These are phyloP conservation scores for Enteromius mattozi DNA, from an alignment of 2,797 vertebrate genomes.

Conservation along the genomic window DNA sequence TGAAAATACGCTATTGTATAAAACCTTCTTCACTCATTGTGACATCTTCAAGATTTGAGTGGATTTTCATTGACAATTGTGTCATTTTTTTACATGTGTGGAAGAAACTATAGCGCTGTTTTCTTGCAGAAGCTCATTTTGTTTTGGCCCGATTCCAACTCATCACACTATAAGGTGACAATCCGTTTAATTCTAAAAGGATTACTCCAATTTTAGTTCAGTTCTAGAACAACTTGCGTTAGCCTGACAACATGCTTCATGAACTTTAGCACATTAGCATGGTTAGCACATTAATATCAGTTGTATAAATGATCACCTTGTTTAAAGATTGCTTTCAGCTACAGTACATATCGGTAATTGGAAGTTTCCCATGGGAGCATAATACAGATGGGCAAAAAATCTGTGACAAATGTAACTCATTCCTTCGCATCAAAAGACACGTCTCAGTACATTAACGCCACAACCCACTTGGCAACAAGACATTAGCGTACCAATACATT, in stretches of 20 bases:
- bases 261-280: neutral
- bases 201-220: constrained; percentile 34
- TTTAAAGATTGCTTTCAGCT: constrained; percentile 3
- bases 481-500: constrained; percentile 65
- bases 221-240: constrained; percentile 24
- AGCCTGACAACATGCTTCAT: neutral
- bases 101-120: neutral
- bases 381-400: constrained; percentile 11
- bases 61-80: neutral
- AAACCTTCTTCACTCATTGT: neutral
- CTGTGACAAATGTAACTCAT: constrained; percentile 59
- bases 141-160: neutral
- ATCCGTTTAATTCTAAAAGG: constrained; percentile 40
- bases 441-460: constrained; percentile 66
- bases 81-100: neutral
- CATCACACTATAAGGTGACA: constrained; percentile 33
- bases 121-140: neutral
- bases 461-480: constrained; percentile 51
- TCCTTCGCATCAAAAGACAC: constrained; percentile 59
- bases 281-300: constrained; percentile 17
- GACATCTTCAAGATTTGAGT: neutral
- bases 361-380: neutral
- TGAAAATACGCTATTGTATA: neutral
- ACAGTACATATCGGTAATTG: constrained; percentile 23
- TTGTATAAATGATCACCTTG: neutral